These are phyloP conservation scores for Takifugu rubripes DNA, from an alignment of 2,797 vertebrate genomes.

Conservation along the genomic window DNA sequence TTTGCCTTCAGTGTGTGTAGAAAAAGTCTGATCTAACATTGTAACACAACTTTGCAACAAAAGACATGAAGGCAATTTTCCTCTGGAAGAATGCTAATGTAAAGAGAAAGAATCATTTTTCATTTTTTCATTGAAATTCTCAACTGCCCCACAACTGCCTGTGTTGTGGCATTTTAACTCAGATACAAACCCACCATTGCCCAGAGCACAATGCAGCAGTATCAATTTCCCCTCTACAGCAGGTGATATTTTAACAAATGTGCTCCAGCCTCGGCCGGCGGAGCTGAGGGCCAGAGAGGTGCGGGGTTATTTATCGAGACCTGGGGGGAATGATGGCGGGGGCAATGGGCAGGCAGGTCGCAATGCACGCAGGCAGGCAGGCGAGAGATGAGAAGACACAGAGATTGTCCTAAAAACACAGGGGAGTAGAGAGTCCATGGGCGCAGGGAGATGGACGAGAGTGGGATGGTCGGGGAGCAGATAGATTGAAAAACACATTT, in stretches of 20 bases:
- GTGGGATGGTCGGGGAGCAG: conserved; percentile 52
- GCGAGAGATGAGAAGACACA: conserved; percentile 58
- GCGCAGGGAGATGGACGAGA: conserved; percentile 40
- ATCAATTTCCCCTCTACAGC: conserved; percentile 83
- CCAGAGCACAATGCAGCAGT: conserved; percentile 69
- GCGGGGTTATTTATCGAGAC: conserved; percentile 83
- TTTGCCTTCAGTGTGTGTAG: conserved; percentile 22
- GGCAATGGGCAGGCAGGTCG: conserved; percentile 55
- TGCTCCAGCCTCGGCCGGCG: conserved; percentile 71
- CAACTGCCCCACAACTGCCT: conserved; percentile 52
- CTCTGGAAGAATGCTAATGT: conserved; percentile 11
- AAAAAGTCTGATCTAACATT: conserved; percentile 27
- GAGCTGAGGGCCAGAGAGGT: conserved; percentile 69
- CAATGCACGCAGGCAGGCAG: conserved; percentile 35
- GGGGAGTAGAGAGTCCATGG: conserved; percentile 63
- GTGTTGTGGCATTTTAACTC: conserved; percentile 64
- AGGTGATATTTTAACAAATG: conserved; percentile 86
- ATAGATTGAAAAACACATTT: conserved; percentile 85
- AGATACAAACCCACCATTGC: conserved; percentile 53
- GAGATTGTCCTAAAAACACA: conserved; percentile 67
- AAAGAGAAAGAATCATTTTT: conserved; percentile 23
- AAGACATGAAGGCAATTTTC: conserved; percentile 12
- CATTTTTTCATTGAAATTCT: conserved; percentile 24
- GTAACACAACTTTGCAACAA: conserved; percentile 21
- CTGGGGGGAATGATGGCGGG: conserved; percentile 78